phyloP scores from a whole-genome alignment of 2,888 invertebrate species.

The Lomographa bimaculata region DNA sequence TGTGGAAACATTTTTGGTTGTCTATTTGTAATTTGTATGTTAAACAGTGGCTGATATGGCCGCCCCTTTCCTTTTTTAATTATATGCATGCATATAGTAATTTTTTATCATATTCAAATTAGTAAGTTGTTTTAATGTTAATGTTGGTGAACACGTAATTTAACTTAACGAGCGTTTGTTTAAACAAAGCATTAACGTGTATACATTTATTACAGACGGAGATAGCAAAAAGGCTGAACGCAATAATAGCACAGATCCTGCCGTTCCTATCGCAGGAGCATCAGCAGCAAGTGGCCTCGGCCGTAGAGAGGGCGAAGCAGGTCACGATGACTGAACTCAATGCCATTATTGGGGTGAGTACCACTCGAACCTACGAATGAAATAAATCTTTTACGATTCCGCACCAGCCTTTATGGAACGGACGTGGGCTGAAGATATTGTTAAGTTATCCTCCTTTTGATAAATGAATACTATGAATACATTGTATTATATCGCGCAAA shows the following conservation, averaged over 20 bases:
- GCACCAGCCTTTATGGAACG: constrained; percentile 33
- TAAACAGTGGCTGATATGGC: constrained; percentile 42
- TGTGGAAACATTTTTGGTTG: constrained; percentile 66
- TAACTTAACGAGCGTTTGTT: constrained; percentile 42
- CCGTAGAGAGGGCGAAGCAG: constrained; percentile 97
- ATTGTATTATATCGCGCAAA: constrained; percentile 22
- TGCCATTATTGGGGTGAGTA: constrained; percentile 95
- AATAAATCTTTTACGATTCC: constrained; percentile 35
- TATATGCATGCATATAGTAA: too few relatives aligned
- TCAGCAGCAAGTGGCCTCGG: constrained; percentile 96
- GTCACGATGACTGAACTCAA: constrained; percentile 97
- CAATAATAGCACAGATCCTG: constrained; percentile 96
- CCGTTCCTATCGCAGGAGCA: constrained; percentile 96
- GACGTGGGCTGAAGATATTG: constrained; percentile 30
- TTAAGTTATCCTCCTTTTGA: constrained; percentile 29
- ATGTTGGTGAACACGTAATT: constrained; percentile 41
- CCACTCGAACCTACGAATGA: constrained; percentile 31
- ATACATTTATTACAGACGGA: constrained; percentile 90
- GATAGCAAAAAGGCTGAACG: constrained; percentile 96
- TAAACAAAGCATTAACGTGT: constrained; percentile 15
- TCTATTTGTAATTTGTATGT: constrained; percentile 63
- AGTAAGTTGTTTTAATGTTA: constrained; percentile 49
- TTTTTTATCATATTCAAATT: constrained; percentile 61
- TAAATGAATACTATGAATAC: constrained; percentile 29
- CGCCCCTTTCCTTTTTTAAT: constrained; percentile 53